A percentile compares a stretch with the other conserved stretches of the same genome.
Evolutionary conservation across 2,113 vertebrate species (phyloP).

Genomic region (Dromas ardeola): DNA sequence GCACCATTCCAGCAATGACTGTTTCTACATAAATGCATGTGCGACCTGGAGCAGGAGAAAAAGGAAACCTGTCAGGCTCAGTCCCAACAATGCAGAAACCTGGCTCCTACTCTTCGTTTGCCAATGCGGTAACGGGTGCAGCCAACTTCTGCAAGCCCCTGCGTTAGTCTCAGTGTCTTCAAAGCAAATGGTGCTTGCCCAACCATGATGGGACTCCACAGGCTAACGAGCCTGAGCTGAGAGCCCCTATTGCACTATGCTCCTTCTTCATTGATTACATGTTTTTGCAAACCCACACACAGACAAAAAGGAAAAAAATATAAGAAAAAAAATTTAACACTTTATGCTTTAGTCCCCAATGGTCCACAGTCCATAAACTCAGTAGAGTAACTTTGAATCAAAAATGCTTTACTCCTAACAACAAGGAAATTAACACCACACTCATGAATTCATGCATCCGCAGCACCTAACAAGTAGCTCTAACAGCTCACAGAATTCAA

Average conservation of each 20-base stretch:
- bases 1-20: background rate
- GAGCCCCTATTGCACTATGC: background rate
- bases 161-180: background rate
- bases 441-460: background rate
- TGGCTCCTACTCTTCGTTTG: background rate
- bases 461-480: background rate
- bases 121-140: no score
- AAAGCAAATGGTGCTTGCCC: background rate
- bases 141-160: background rate
- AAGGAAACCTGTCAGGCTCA: background rate
- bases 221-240: background rate
- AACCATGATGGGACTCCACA: background rate
- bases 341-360: background rate
- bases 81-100: background rate
- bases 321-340: background rate
- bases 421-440: background rate
- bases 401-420: background rate
- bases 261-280: background rate
- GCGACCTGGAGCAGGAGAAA: background rate
- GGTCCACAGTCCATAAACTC: background rate
- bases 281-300: background rate
- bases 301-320: background rate
- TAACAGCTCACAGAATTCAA: background rate
- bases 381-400: background rate
- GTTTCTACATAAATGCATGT: background rate